These are phyloP conservation scores for Drosophila sturtevanti DNA, from an alignment of 1,140 invertebrate genomes.

Conservation along the genomic window DNA sequence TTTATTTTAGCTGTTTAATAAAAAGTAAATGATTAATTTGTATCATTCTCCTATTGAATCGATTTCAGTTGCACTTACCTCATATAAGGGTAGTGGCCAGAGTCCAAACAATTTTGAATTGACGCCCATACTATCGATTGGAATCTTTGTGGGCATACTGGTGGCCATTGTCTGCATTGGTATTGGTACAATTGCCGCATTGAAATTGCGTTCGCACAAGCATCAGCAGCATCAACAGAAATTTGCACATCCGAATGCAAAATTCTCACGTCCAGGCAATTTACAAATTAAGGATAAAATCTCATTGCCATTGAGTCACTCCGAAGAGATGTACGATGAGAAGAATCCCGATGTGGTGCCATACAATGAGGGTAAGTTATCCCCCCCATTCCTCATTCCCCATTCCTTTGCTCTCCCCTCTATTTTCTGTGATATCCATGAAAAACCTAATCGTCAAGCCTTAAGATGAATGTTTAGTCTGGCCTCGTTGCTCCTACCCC, in stretches of 20 bases:
- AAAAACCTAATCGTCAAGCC: not conserved
- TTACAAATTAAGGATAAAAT: constrained; percentile 88
- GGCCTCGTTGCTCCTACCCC: not conserved
- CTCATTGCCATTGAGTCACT: constrained; percentile 86
- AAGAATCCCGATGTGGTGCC: constrained; percentile 94
- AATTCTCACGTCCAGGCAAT: constrained; percentile 85
- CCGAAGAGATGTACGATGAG: constrained; percentile 89
- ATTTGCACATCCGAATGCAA: constrained; percentile 80
- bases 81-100: constrained; percentile 84
- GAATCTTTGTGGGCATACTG: constrained; percentile 88
- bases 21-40: too few relatives aligned
- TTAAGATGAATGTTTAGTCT: constrained; percentile 66
- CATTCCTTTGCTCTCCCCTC: too few relatives aligned
- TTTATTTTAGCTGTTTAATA: too few relatives aligned
- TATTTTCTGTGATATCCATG: too few relatives aligned
- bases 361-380: constrained; percentile 90
- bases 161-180: constrained; percentile 88
- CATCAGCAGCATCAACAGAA: constrained; percentile 81
- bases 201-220: constrained; percentile 86
- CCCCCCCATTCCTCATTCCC: not conserved
- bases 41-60: constrained; percentile 24
- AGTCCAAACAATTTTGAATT: constrained; percentile 86
- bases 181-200: constrained; percentile 87
- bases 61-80: constrained; percentile 72
- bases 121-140: constrained; percentile 87